phyloP scores from a whole-genome alignment of 2,113 vertebrate species.

The Hassar affinis region DNA sequence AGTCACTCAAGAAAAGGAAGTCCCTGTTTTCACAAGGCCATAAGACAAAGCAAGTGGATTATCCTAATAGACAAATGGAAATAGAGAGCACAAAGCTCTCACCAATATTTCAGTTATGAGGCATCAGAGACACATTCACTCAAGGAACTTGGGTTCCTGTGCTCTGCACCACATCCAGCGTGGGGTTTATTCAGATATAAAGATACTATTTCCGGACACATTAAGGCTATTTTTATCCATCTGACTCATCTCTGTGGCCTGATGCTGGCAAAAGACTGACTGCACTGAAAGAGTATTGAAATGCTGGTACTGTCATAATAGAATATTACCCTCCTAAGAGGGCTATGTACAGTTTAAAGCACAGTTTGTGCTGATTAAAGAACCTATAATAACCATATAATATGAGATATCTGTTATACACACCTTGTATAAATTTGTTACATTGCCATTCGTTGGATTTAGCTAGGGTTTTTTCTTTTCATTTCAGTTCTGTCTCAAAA shows the following conservation, averaged over 20 bases:
- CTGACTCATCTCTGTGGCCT: constrained; percentile 14
- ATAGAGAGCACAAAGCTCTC: constrained; percentile 1
- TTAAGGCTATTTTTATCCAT: constrained; percentile 30
- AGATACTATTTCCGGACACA: not conserved
- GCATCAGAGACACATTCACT: constrained; percentile 28
- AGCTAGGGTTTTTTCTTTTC: not conserved
- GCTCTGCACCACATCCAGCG: not conserved
- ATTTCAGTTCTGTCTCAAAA: not conserved
- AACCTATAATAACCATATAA: not conserved
- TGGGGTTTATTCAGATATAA: constrained; percentile 22
- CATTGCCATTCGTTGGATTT: not conserved
- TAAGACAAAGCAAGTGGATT: constrained; percentile 56
- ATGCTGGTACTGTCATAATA: not conserved
- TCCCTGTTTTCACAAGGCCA: not conserved
- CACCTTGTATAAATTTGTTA: not conserved
- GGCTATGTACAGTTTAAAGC: not conserved
- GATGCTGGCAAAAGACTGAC: not conserved
- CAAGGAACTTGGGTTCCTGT: constrained; percentile 21
- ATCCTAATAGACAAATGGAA: constrained; percentile 36
- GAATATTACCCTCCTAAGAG: not conserved
- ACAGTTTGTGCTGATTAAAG: not conserved
- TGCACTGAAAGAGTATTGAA: not conserved
- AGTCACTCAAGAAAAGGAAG: not conserved
- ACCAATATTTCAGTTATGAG: constrained; percentile 32
- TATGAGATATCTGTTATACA: not conserved